A percentile compares a stretch with the other conserved stretches of the same genome.
phyloP scores from a whole-genome alignment of 2,113 vertebrate species.

The Eurypyga helias region DNA sequence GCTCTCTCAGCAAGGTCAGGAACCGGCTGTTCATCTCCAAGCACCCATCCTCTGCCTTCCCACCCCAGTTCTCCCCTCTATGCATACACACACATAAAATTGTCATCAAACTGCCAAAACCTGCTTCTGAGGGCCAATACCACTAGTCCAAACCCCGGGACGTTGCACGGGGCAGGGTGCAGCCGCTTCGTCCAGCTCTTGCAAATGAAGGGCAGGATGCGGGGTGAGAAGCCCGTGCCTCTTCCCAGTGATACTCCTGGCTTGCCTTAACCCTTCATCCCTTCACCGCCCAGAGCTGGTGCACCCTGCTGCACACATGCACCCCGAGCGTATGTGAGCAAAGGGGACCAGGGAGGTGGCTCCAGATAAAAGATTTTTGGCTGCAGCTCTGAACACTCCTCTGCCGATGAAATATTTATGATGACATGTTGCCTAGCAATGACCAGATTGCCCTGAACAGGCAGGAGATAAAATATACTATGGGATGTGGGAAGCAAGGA shows the following conservation, averaged over 20 bases:
- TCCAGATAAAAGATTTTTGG: slow-evolving; percentile 29
- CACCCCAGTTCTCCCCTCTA: neutral
- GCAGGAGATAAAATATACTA: slow-evolving; percentile 28
- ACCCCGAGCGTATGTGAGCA: neutral
- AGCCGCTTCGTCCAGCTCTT: neutral
- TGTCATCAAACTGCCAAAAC: neutral
- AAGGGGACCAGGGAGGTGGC: neutral
- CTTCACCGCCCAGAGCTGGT: neutral
- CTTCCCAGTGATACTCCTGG: neutral
- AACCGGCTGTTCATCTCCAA: neutral
- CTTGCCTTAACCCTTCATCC: neutral
- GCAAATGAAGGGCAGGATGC: neutral
- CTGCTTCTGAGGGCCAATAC: neutral
- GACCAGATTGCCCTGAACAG: slow-evolving; percentile 58
- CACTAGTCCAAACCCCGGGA: neutral
- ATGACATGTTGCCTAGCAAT: slow-evolving; percentile 79
- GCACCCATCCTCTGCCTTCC: neutral
- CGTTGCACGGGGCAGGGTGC: fast-evolving
- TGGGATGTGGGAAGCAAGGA: neutral
- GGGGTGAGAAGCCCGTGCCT: neutral
- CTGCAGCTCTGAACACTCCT: slow-evolving; percentile 10
- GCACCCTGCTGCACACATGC: fast-evolving
- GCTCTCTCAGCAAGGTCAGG: fast-evolving
- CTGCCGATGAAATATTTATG: slow-evolving; percentile 75
- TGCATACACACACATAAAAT: neutral